Evolutionary conservation across 2,888 invertebrate genomes (phyloP).

Genomic region (Lepetodrilus schrolli): DNA sequence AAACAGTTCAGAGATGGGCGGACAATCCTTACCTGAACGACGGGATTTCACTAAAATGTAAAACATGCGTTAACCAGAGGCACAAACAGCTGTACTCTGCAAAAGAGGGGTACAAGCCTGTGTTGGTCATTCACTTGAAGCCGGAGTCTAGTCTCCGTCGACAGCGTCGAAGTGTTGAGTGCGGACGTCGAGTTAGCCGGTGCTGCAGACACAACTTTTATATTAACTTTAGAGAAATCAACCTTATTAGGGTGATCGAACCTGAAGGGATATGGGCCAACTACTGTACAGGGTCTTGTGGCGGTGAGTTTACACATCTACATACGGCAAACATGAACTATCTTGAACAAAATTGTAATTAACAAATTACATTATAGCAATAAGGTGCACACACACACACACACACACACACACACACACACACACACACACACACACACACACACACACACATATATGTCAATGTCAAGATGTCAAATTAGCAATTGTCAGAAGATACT

Average conservation of each 20-base stretch:
- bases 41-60: conserved; percentile 57
- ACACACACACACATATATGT: too few species aligned
- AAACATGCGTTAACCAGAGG: conserved; percentile 53
- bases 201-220: conserved; percentile 53
- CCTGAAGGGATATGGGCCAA: conserved; percentile 51
- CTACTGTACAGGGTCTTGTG: conserved; percentile 59
- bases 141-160: conserved; percentile 31
- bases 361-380: background rate
- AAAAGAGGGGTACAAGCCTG: conserved; percentile 49
- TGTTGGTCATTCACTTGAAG: conserved; percentile 52
- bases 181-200: conserved; percentile 43
- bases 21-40: conserved; percentile 53
- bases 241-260: conserved; percentile 51
- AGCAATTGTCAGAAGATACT: too few species aligned
- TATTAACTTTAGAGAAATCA: conserved; percentile 54
- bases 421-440: too few species aligned
- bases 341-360: background rate
- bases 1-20: conserved; percentile 54
- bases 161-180: conserved; percentile 40
- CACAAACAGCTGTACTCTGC: conserved; percentile 55
- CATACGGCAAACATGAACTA: background rate
- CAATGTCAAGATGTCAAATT: too few species aligned
- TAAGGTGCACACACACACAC: background rate
- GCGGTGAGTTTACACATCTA: conserved; percentile 43
- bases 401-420: too few species aligned